Evolutionary conservation across 2,797 vertebrate genomes (phyloP).

Genomic region (Enteromius afrohamiltoni): DNA sequence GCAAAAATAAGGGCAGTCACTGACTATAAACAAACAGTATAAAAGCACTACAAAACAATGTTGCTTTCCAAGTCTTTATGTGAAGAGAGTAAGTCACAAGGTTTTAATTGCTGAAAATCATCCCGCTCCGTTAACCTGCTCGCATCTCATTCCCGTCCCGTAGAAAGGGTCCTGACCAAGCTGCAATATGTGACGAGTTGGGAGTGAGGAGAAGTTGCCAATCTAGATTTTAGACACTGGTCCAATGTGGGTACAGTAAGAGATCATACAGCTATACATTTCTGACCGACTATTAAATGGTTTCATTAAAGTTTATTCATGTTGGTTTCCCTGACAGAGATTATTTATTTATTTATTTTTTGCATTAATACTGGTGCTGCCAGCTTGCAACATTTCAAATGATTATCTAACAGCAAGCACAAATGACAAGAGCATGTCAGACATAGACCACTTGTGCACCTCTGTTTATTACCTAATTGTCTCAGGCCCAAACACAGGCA

Average conservation of each 20-base stretch:
- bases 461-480: background rate
- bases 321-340: background rate
- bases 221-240: background rate
- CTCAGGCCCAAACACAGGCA: background rate
- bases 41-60: too few species aligned
- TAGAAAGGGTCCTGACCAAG: too few species aligned
- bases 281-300: background rate
- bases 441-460: background rate
- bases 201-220: too few species aligned
- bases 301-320: background rate
- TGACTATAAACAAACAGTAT: too few species aligned
- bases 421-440: background rate
- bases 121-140: too few species aligned
- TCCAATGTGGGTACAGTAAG: background rate
- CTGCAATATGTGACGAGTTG: too few species aligned
- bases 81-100: too few species aligned
- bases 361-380: background rate
- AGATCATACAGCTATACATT: background rate
- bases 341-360: background rate
- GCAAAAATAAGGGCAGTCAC: too few species aligned
- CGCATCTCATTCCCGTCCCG: too few species aligned
- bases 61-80: too few species aligned
- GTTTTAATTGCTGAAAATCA: too few species aligned
- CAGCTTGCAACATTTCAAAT: background rate
- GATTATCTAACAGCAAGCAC: background rate